Evolutionary conservation across 2,888 invertebrate genomes (phyloP).

Genomic region (Bombylius discolor): DNA sequence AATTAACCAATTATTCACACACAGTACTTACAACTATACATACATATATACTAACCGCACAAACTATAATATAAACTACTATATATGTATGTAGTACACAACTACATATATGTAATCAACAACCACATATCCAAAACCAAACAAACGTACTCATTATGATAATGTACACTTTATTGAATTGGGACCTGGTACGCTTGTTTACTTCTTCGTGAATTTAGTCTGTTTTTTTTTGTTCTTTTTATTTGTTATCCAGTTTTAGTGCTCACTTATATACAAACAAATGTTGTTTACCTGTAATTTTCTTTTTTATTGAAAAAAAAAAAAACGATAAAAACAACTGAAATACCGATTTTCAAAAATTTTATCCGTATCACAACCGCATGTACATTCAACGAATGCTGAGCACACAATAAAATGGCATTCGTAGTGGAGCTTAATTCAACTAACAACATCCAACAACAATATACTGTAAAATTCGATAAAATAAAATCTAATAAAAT

Average conservation of each 20-base stretch:
- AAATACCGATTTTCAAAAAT: background rate
- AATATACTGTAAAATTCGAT: too few species aligned
- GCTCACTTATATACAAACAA: too few species aligned
- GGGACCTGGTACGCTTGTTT: too few species aligned
- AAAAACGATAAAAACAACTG: background rate
- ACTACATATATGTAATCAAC: background rate
- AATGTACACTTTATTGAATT: too few species aligned
- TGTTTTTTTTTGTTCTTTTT: background rate
- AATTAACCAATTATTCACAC: constrained; percentile 7
- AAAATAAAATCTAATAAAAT: too few species aligned
- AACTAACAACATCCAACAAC: too few species aligned
- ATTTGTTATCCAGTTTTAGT: background rate
- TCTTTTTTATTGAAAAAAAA: too few species aligned
- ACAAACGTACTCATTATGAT: too few species aligned
- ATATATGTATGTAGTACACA: background rate
- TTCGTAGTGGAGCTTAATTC: too few species aligned
- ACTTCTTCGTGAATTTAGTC: background rate
- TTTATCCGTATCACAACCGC: constrained; percentile 4
- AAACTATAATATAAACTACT: too few species aligned
- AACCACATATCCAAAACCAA: too few species aligned
- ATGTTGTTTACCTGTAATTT: too few species aligned
- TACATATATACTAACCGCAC: background rate
- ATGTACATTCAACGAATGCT: constrained; percentile 13
- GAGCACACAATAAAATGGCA: constrained; percentile 13
- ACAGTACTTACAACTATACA: background rate